phyloP scores from a whole-genome alignment of 2,888 invertebrate genomes.

The Trissolcus brochymenae region DNA sequence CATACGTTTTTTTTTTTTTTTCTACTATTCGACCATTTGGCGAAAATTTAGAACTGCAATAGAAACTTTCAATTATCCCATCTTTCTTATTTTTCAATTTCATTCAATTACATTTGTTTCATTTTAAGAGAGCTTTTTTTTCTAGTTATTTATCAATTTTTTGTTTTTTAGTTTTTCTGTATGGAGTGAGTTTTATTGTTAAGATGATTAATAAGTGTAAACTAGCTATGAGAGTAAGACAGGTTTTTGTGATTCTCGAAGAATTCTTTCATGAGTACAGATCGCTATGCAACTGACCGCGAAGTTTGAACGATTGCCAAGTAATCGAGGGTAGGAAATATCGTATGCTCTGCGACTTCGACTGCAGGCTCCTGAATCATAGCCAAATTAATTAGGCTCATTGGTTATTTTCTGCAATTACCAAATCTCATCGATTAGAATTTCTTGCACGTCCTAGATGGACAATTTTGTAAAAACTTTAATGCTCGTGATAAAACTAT shows the following conservation, averaged over 20 bases:
- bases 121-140: too few species aligned
- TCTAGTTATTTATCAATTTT: too few species aligned
- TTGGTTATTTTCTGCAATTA: background rate
- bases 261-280: constrained; percentile 5
- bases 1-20: background rate
- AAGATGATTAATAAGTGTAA: background rate
- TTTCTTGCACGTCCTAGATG: too few species aligned
- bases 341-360: constrained; percentile 11
- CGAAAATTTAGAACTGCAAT: too few species aligned
- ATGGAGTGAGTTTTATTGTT: too few species aligned
- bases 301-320: constrained; percentile 36
- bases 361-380: constrained; percentile 24
- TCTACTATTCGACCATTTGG: too few species aligned
- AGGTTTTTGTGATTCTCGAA: constrained; percentile 11
- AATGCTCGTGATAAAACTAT: background rate
- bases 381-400: constrained; percentile 39
- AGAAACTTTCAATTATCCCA: too few species aligned
- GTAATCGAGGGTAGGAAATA: constrained; percentile 22
- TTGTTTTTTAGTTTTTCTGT: too few species aligned
- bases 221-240: constrained; percentile 2
- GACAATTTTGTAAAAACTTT: too few species aligned
- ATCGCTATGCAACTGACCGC: constrained; percentile 19
- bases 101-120: too few species aligned
- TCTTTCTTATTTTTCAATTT: too few species aligned
- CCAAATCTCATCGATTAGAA: too few species aligned